Evolutionary conservation across 2,888 invertebrate genomes (phyloP), one percentile per base, ranked within the genome.

Genomic region (Gymnosoma rotundatum): DNA sequence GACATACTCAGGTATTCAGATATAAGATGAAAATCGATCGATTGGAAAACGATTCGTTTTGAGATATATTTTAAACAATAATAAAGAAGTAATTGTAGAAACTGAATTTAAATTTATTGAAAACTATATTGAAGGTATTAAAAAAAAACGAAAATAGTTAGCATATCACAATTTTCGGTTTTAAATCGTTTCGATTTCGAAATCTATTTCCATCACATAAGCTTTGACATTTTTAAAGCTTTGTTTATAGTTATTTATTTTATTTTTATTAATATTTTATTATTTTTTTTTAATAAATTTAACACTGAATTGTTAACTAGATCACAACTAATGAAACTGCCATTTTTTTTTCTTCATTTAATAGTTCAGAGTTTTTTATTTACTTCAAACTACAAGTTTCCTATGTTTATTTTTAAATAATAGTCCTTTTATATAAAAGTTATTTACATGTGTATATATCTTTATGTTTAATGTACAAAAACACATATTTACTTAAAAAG

Each of bases 401-500:
- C 73, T 69, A 67, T 67, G 61, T 61, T 52, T 60, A 20, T 58
- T 64, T n/a, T 7, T 42, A 52, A 25, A 61, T 56, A 32, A 42
- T 48, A 38, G 8, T 42, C 52, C 25, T 32, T 78, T 69, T n/a
- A 72, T 50, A 36, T 20, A 9, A 14, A 42, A 56, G 6, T 50
- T 18, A 52, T 9, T 52, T 60, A 45, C 25, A 58, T 58, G 48
- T 12, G 16, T 58, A 63, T 63, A 36, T 38, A 76, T 48, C 6
- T 32, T 32, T 5, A 32, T 32, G 8, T 32, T 18, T 56, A 64
- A 66, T 76, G 70, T 81, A 84, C 81, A 84, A 84, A 80, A 45
- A 60, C 76, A 78, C 81, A 84, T 78, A 81, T 81, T 78, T 84
- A 84, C 81, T 81, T 84, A 84, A 81, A 81, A 78, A 80, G 67